Evolutionary conservation across 2,797 vertebrate species (phyloP), one percentile per base, ranked within the genome.

Genomic region (Nasua narica): DNA sequence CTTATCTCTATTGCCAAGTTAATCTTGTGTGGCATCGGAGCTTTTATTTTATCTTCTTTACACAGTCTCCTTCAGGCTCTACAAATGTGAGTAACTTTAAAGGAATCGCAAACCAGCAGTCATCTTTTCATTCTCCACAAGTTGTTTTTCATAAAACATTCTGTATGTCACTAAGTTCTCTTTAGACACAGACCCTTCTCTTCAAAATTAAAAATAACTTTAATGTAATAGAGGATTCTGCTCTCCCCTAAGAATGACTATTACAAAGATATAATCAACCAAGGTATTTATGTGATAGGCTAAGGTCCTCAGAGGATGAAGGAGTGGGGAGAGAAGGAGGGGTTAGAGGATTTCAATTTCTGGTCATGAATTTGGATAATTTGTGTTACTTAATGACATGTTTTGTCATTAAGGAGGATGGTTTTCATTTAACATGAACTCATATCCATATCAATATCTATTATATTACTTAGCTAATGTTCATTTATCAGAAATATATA

Each of bases 11-110:
- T 90, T 74, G 52, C 95, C 37, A 72, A 72, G 84, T 92, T 97
- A 98, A 98, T 98, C 97, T 97, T 96, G 62, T 96, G 87, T 96
- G 70, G 74, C 92, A 97, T 95, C 96, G 79, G 54, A 29, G 89
- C 58, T 96, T 97, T 97, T 90, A 95, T 95, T 98, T 97, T 96
- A 98, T 98, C 96, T 97, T 90, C 84, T 86, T 94, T 97, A 94
- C 91, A 97, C 87, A 94, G 87, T 90, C 81, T 87, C 96, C 95
- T 96, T 94, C 83, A 56, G 93, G 96, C 89, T 96, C 27, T 92
- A 92, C 65, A 92, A 96, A 97, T 97, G 54, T 81, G 70, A 95
- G 52, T 93, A 98, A 97, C 87, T 94, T 93, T 90, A 87, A 97
- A 97, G 79, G 40, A 93, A 93, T 91, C 90, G 46, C 70, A 92